Conservation (phyloP, 2,113 vertebrate genomes). For the Rhodinocichla rosea region DNA sequence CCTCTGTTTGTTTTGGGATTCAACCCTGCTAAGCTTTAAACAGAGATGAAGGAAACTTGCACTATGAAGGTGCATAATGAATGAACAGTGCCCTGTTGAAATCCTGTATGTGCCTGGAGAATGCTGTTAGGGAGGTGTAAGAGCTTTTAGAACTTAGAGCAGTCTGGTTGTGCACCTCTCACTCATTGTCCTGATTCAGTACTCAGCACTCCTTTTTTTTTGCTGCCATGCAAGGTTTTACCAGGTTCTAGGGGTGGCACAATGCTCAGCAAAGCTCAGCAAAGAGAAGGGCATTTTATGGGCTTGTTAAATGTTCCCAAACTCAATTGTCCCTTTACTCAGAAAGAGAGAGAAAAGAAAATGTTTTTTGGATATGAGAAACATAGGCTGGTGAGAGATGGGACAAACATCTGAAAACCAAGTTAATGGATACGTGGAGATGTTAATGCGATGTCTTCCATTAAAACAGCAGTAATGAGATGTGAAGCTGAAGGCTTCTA, state of each 20-base stretch:
- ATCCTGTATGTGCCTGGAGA: background rate
- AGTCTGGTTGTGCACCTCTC: background rate
- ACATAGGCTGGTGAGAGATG: background rate
- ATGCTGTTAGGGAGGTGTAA: rapidly evolving
- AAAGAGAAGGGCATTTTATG: background rate
- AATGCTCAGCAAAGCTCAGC: background rate
- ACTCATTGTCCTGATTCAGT: background rate
- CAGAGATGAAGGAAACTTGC: background rate
- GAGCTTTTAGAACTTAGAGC: background rate
- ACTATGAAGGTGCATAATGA: background rate
- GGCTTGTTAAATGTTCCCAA: background rate
- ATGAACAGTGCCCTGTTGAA: background rate
- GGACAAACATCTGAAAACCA: background rate
- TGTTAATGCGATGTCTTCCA: background rate
- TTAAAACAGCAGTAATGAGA: background rate
- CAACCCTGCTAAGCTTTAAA: background rate
- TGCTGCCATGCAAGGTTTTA: background rate
- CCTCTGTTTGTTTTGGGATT: background rate
- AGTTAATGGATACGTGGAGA: background rate
- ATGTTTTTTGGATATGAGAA: background rate
- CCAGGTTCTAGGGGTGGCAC: background rate
- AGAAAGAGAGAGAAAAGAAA: background rate
- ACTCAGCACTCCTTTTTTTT: background rate
- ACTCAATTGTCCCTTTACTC: background rate
- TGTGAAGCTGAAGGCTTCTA: background rate